phyloP scores from a whole-genome alignment of 2,888 invertebrate genomes.

The Fragum sueziense region DNA sequence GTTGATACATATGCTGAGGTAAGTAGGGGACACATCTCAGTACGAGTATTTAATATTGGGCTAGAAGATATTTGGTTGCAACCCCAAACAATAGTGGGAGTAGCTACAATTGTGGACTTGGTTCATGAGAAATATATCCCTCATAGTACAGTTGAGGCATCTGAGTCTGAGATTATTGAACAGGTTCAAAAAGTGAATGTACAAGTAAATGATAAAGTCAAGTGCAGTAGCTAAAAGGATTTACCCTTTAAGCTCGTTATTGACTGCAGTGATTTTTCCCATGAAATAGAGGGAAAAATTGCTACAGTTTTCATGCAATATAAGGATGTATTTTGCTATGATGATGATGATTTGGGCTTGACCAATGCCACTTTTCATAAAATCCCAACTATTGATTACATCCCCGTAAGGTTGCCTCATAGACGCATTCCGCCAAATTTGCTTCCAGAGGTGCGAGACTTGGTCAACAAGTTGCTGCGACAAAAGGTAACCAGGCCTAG shows the following conservation, averaged over 20 bases:
- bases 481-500: conserved; percentile 21
- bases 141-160: conserved; percentile 17
- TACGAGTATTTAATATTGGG: conserved; percentile 20
- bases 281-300: conserved; percentile 4
- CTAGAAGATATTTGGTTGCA: conserved; percentile 23
- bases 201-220: not conserved
- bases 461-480: conserved; percentile 7
- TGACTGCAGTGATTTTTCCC: conserved; percentile 1
- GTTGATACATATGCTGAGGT: conserved; percentile 23
- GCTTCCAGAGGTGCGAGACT: conserved; percentile 13
- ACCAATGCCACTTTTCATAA: conserved; percentile 12
- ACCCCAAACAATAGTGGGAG: conserved; percentile 11
- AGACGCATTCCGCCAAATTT: conserved; percentile 14
- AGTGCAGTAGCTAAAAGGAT: not conserved
- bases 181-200: conserved; percentile 13
- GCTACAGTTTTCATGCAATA: conserved; percentile 14
- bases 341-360: conserved; percentile 29
- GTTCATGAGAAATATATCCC: conserved; percentile 12
- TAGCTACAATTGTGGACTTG: conserved; percentile 2
- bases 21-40: conserved; percentile 1
- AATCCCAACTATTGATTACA: conserved; percentile 1
- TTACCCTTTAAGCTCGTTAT: conserved; percentile 16
- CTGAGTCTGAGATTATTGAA: conserved; percentile 19
- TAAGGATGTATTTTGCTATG: conserved; percentile 19
- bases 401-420: not conserved